phyloP scores from a whole-genome alignment of 2,113 vertebrate genomes.

The Pachypanchax playfairii region DNA sequence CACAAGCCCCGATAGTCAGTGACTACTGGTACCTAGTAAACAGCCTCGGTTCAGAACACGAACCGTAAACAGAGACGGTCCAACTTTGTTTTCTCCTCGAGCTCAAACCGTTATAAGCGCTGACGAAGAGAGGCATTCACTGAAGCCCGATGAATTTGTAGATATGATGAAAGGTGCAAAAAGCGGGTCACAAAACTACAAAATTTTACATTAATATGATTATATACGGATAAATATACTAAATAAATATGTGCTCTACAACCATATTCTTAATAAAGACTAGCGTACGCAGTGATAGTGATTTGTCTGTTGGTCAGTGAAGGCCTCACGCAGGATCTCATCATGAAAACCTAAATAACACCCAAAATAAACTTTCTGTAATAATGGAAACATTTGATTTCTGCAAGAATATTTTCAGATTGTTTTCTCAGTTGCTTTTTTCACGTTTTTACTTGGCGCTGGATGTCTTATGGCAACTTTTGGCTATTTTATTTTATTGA shows the following conservation, averaged over 20 bases:
- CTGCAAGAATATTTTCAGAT: too few relatives aligned
- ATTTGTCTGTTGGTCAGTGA: conserved; percentile 13
- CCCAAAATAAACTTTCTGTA: too few relatives aligned
- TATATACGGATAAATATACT: too few relatives aligned
- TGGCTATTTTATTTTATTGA: too few relatives aligned
- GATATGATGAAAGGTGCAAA: not conserved
- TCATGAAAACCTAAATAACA: not conserved
- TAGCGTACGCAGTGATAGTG: not conserved
- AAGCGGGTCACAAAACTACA: not conserved
- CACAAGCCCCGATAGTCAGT: not conserved
- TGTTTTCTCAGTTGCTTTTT: too few relatives aligned
- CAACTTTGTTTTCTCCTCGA: not conserved
- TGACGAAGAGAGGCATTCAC: not conserved
- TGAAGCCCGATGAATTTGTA: not conserved
- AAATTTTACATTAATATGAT: too few relatives aligned
- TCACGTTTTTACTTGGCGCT: too few relatives aligned
- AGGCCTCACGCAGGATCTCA: not conserved
- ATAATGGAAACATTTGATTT: too few relatives aligned
- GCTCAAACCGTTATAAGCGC: not conserved
- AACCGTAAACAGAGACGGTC: not conserved
- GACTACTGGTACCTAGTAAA: too few relatives aligned
- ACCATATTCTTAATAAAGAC: too few relatives aligned
- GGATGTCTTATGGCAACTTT: too few relatives aligned
- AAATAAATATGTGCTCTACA: too few relatives aligned
- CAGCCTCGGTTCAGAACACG: not conserved